These are phyloP conservation scores for Aldrovandia affinis DNA, from an alignment of 2,797 vertebrate genomes.

Conservation along the genomic window DNA sequence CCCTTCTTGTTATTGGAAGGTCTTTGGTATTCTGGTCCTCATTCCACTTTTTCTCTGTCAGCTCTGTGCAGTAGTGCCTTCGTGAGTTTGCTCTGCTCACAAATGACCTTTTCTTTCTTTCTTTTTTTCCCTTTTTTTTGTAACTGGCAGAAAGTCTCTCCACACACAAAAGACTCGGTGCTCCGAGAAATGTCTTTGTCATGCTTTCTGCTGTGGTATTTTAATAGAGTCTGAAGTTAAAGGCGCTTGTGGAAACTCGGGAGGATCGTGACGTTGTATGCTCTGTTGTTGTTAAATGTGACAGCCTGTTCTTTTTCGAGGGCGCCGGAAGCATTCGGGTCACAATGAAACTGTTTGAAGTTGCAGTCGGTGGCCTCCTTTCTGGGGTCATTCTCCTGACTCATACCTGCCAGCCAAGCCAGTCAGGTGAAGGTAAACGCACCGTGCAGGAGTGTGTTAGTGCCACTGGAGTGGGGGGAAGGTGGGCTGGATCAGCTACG, in stretches of 20 bases:
- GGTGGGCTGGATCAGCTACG: slow-evolving; percentile 17
- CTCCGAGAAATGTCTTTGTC: background rate
- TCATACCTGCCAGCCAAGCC: background rate
- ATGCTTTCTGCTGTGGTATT: background rate
- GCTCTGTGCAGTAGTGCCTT: background rate
- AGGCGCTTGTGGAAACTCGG: background rate
- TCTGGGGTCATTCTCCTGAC: background rate
- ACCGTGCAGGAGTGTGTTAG: background rate
- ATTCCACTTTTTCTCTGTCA: background rate
- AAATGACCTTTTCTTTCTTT: background rate
- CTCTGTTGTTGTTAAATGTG: background rate
- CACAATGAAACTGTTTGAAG: background rate
- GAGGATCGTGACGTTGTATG: background rate
- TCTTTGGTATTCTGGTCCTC: background rate
- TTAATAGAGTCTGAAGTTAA: background rate
- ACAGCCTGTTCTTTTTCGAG: background rate
- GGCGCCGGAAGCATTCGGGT: background rate
- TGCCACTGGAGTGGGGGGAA: background rate
- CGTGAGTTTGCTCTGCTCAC: background rate
- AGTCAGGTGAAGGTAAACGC: background rate
- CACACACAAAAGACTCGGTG: background rate
- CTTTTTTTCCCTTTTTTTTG: background rate
- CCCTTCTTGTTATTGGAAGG: background rate
- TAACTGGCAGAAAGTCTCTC: background rate
- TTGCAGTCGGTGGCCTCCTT: background rate